Evolutionary conservation across 2,113 vertebrate genomes (phyloP).

Genomic region (Ornithorhynchus anatinus): DNA sequence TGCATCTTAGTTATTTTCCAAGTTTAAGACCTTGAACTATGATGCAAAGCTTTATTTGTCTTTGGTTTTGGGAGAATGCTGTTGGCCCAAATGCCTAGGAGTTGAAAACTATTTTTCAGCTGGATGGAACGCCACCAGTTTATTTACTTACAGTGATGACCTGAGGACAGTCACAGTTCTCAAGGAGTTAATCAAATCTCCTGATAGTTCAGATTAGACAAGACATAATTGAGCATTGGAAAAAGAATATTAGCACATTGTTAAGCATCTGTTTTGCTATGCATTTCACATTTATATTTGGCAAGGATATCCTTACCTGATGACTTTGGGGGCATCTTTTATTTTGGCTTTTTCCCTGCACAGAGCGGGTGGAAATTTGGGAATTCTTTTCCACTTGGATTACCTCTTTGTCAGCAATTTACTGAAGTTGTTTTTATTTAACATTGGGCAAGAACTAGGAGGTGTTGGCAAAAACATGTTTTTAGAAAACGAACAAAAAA

Average conservation of each 20-base stretch:
- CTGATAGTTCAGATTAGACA: conserved; percentile 38
- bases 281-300: conserved; percentile 24
- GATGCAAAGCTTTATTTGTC: too few species aligned
- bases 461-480: conserved; percentile 44
- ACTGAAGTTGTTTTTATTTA: conserved; percentile 49
- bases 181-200: conserved; percentile 45
- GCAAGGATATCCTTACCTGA: conserved; percentile 18
- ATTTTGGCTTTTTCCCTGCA: conserved; percentile 6
- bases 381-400: conserved; percentile 45
- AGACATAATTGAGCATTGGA: conserved; percentile 19
- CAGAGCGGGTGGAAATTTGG: conserved; percentile 28
- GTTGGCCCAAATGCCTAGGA: neutral
- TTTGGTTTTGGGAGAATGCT: neutral
- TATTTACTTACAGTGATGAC: conserved; percentile 40
- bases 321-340: conserved; percentile 31
- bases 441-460: neutral
- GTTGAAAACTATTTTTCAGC: conserved; percentile 26
- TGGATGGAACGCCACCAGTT: conserved; percentile 37
- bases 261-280: conserved; percentile 35
- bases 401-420: conserved; percentile 58
- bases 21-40: too few species aligned
- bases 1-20: too few species aligned
- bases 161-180: conserved; percentile 37
- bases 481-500: conserved; percentile 38
- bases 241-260: conserved; percentile 29